Percentiles rank a stretch among this genome's conserved stretches.
These are phyloP conservation scores for Spatula versicolor DNA, from an alignment of 2,797 vertebrate species.

Conservation along the genomic window DNA sequence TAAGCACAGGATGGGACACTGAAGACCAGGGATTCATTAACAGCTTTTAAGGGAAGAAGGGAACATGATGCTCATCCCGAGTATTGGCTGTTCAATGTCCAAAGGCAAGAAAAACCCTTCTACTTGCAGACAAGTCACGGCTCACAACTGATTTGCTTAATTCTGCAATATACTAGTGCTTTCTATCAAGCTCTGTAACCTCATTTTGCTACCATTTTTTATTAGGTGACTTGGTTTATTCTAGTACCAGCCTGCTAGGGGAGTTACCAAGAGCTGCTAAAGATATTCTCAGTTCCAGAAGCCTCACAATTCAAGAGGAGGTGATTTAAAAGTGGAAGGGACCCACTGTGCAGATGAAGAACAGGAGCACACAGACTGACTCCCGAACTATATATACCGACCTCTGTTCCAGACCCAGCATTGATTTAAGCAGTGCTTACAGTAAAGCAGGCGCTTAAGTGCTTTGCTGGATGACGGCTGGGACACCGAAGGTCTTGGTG, in stretches of 20 bases:
- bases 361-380: neutral
- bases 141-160: neutral
- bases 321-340: neutral
- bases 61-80: neutral
- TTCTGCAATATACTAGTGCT: accelerated
- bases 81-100: neutral
- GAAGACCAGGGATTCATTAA: neutral
- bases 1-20: neutral
- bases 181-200: neutral
- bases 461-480: neutral
- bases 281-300: neutral
- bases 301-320: neutral
- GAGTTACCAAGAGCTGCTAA: neutral
- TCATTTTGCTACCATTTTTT: too few relatives aligned
- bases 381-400: neutral
- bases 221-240: neutral
- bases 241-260: neutral
- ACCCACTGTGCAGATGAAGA: neutral
- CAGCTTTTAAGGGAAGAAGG: conserved; percentile 3
- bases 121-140: accelerated
- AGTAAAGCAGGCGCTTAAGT: neutral
- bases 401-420: neutral
- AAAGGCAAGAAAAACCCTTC: neutral
- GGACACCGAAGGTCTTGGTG: neutral
- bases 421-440: neutral